Base-by-base conservation (phyloP, 2,113 vertebrate genomes). In the Cavia aperea region DNA sequence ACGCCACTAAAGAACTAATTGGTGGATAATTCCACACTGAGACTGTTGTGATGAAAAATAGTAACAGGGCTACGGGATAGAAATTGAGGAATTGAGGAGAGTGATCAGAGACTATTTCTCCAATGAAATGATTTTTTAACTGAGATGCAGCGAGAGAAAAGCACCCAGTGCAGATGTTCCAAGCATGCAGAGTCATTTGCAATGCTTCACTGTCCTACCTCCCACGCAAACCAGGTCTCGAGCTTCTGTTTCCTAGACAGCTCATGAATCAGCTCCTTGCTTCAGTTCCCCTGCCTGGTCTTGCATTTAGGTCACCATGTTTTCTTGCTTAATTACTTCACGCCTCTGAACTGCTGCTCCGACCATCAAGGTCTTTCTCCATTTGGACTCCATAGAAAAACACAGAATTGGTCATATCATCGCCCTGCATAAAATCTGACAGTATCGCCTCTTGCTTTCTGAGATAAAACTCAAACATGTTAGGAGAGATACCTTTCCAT, bases 71-170 rank as follows among this genome's bases (percentile, higher is more conserved):
- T 23, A 91, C 75, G 2, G 56, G 16, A 58, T 15, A 93, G 46
- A 60, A 24, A 87, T 1, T 15, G 33, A 65, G 60, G 24, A 91
- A 89, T 9, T 16, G 36, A 72, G n/a, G 70, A 72, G n/a, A 72
- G 9, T 79, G 9, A 9, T 75, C 60, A 92, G 11, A 65, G 60
- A 65, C 26, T 51, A 39, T 29, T 54, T 66, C 51, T 90, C 18
- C 66, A n/a, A 88, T 66, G 70, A 95, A 77, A 56, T 66, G 54
- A 78, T 13, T 81, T 92, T 89, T 91, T 85, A 91, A 89, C 87
- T 78, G 90, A 88, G 81, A 60, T 26, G 39, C 24, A 0, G 26
- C 58, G 51, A 62, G 10, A 63, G 75, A 82, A 54, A 82, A 88
- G 10, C 75, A 88, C 4, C 21, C 62, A 89, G 54, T 62, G 31